These are phyloP conservation scores for Chaetophractus vellerosus DNA, from an alignment of 2,797 vertebrate species.

Conservation along the genomic window DNA sequence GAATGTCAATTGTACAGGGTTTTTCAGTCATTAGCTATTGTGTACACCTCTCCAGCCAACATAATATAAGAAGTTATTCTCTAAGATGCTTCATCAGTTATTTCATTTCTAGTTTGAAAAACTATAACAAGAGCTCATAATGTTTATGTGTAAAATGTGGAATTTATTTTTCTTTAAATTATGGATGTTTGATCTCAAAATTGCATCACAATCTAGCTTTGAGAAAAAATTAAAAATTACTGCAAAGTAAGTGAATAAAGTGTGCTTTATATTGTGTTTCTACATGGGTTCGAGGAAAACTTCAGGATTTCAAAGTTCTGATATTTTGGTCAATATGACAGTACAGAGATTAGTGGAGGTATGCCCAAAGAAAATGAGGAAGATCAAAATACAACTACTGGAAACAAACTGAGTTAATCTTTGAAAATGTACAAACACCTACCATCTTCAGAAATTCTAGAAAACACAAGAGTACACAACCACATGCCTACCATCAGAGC, in stretches of 20 bases:
- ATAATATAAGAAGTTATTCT: neutral
- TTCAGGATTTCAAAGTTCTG: neutral
- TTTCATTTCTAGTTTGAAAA: neutral
- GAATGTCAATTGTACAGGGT: neutral
- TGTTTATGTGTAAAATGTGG: neutral
- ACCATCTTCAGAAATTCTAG: neutral
- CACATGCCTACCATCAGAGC: neutral
- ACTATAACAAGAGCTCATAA: neutral
- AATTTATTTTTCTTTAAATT: conserved; percentile 30
- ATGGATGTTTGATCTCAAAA: neutral
- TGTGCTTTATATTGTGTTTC: neutral
- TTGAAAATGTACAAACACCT: neutral
- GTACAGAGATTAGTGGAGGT: neutral
- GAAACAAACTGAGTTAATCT: neutral
- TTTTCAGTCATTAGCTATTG: neutral
- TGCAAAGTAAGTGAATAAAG: neutral
- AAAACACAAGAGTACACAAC: neutral
- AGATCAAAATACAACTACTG: neutral
- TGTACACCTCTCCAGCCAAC: neutral
- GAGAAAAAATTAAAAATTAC: neutral
- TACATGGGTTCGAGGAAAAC: neutral
- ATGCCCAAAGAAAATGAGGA: neutral
- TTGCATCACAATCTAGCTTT: neutral
- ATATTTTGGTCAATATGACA: neutral
- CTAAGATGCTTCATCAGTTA: neutral